Base-by-base conservation (phyloP, 2,113 vertebrate species). In the Brienomyrus brachyistius region DNA sequence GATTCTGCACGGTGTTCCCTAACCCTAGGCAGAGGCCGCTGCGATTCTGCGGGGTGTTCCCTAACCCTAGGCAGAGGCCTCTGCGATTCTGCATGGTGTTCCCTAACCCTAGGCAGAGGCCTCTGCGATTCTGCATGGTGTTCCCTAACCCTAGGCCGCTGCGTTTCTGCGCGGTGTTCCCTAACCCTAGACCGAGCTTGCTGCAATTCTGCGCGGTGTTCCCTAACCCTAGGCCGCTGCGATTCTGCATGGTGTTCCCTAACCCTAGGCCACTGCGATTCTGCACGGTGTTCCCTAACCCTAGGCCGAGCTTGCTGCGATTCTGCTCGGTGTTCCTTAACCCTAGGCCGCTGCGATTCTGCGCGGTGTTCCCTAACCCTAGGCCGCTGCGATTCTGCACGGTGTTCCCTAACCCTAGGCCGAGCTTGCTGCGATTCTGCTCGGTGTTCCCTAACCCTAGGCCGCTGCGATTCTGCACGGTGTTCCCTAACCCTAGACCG, bases 31-130 rank as follows among this genome's bases (percentile, higher is more conserved):
- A 7, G 54, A 27, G 59, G 59, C 59, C 1, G 8, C 0, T 0
- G 56, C 6, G 21, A 23, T 59, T 0, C 21, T 59, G 6, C 6
- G 0, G 1, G 21, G 56, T 23, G 21, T 59, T 59, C 21, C 56
- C 56, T 59, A 9, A 59, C 19, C 21, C 2, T 0, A 19, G 19
- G 19, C 19, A 0, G 0, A 23, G 54, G 19, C 1, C 7, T 1
- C 0, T 0, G 1, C 0, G 19, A 56, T 56, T 4, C 19, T n/a
- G 19, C 21, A 0, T 5, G 0, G 5, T n/a, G 7, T n/a, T 62
- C 56, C 23, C 56, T 62, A 62, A 62, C 56, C 56, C 1, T 0
- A 62, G 23, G 56, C 7, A 7, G 0, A n/a, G 7, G 21, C 6
- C 2, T 2, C 7, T 0, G 56, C 6, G 21, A 23, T 59, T 0